Evolutionary conservation across 2,113 vertebrate species (phyloP), one percentile per base, ranked within the genome.

Genomic region (Chroicocephalus ridibundus): DNA sequence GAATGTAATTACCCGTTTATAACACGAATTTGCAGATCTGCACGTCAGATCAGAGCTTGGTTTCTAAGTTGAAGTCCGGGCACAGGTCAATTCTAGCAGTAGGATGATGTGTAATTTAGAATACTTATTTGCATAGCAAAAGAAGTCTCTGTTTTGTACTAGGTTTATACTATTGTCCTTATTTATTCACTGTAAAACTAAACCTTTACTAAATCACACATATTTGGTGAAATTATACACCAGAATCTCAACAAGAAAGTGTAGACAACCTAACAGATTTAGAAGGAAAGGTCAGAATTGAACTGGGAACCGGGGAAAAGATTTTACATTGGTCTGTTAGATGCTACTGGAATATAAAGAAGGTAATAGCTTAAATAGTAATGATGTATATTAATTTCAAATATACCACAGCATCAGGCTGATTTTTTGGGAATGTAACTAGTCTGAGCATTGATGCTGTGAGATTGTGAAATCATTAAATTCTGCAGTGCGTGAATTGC

Each of bases 341-440:
- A 78, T 81, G 61, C 52, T 42, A 7, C 52, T 91, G 52, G n/a
- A 87, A 93, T 82, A 86, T 57, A 61, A 80, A 94, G 11, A 91
- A 64, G 40, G 64, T 88, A 84, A 87, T 78, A 85, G n/a, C 19
- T 96, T 77, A 94, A 93, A 86, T 89, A 89, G 91, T 85, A 79
- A 94, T 90, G 10, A 34, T 44, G 8, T 32, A 3, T 79, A 71
- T 86, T 78, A 83, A 88, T 92, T 96, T 88, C 36, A 94, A 49
- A 83, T 93, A 78, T 36, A 70, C 44, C 42, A 60, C 24, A 84
- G 16, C 52, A 81, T 46, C 80, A 49, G 46, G 6, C 26, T 57
- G 61, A 44, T 72, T 32, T 47, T 93, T 82, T 79, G 61, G 26
- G 38, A 88, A 44, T 9, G 7, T 57, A 36, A 74, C 44, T 57